Conservation (phyloP, 2,113 vertebrate genomes). For the Saccopteryx bilineata region DNA sequence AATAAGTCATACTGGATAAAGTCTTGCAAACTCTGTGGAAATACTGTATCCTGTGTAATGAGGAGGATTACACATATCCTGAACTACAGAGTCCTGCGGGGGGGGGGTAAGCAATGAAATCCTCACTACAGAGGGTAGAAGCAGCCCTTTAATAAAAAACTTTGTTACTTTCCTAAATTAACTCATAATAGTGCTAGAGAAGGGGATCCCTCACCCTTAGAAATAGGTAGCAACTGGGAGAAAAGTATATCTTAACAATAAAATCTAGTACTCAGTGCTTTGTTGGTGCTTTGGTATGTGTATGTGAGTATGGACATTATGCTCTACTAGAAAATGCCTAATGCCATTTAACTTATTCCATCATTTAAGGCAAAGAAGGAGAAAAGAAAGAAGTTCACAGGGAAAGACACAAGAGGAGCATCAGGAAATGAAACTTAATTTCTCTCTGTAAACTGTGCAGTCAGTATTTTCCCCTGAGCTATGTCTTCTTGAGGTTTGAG, state of each 20-base stretch:
- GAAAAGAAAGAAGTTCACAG: neutral
- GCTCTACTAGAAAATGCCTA: constrained; percentile 40
- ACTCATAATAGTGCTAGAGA: neutral
- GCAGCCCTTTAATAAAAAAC: neutral
- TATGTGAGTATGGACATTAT: neutral
- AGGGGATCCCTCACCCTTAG: neutral
- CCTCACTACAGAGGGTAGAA: neutral
- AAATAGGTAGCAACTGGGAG: constrained; percentile 24
- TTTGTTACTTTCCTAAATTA: constrained; percentile 46
- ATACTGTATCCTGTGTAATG: neutral
- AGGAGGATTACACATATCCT: neutral
- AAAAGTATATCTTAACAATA: constrained; percentile 51
- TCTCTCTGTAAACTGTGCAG: constrained; percentile 90
- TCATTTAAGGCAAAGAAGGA: neutral
- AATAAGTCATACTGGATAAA: constrained; percentile 17
- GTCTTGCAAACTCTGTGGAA: neutral
- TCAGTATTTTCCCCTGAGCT: constrained; percentile 86
- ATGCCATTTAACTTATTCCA: neutral
- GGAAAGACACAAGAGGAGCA: neutral
- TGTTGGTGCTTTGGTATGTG: neutral
- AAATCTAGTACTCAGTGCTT: neutral
- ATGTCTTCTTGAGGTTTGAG: constrained; percentile 90
- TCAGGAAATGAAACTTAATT: constrained; percentile 89
- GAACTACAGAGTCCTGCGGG: neutral
- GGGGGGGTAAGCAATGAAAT: neutral